Percentiles rank a stretch among this genome's conserved stretches.
Evolutionary conservation across 2,113 vertebrate species (phyloP).

Genomic region (Albula goreensis): DNA sequence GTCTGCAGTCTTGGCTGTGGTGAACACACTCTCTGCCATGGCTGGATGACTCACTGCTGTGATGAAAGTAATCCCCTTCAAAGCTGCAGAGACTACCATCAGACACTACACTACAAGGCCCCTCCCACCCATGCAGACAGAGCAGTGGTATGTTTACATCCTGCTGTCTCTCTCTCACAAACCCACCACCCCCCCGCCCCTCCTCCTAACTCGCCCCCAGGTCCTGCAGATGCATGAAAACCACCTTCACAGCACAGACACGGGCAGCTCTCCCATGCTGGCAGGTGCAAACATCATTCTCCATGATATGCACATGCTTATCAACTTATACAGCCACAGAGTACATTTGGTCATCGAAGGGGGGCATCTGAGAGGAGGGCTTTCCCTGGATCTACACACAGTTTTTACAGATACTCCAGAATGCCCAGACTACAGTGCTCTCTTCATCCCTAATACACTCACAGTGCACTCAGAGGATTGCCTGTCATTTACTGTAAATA

Average conservation of each 20-base stretch:
- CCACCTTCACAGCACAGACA: neutral
- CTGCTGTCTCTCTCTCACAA: neutral
- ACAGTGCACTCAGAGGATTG: neutral
- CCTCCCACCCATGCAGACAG: neutral
- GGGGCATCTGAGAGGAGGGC: neutral
- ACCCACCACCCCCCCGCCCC: too few species aligned
- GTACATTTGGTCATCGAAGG: neutral
- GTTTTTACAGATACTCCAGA: neutral
- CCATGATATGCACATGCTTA: neutral
- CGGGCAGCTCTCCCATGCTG: neutral
- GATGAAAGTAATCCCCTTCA: constrained; percentile 1
- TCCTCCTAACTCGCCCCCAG: neutral
- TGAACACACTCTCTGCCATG: neutral
- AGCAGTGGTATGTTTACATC: neutral
- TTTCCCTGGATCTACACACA: neutral
- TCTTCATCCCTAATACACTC: neutral
- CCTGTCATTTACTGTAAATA: constrained; percentile 3
- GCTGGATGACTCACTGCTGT: constrained; percentile 1
- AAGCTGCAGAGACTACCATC: neutral
- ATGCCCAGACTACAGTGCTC: neutral
- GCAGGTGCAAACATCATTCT: neutral
- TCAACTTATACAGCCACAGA: neutral
- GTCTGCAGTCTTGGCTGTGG: constrained; percentile 4
- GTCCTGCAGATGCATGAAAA: neutral
- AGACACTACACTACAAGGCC: neutral